Base-by-base conservation (phyloP, 2,797 vertebrate genomes). In the Acanthiza pusilla region DNA sequence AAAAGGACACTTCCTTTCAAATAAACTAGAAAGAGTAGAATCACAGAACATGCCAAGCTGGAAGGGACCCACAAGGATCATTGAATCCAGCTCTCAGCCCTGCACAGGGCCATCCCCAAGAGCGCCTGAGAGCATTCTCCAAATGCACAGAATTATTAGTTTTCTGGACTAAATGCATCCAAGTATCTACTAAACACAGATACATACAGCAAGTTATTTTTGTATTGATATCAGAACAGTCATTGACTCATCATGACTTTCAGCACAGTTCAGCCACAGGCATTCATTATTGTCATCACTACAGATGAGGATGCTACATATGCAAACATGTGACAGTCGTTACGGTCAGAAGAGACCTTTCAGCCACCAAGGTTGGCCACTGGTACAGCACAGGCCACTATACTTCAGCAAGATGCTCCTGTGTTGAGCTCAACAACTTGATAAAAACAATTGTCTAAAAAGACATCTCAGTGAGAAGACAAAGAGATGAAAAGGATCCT, bases 1-100 rank as follows among this genome's bases (percentile, higher is more conserved):
- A 93, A 88, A 95, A 94, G 42, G 51, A 87, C 66, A 90, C 38
- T 95, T 94, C 94, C 66, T 68, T 92, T 81, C 91, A 93, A 95
- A 93, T 73, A 96, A 96, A 89, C 36, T 43, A 73, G 58, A 81
- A 94, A 84, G 68, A 70, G 81, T 25, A 92, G 18, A 86, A 71
- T 86, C 36, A 27, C 7, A 63, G 50, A 48, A 71, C 55, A 71
- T 71, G 36, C 36, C 5, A 2, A 63, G 36, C 43, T 78, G 36
- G 26, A 71, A 71, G 18, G 32, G 32, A 62, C 26, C 13, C 22
- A 63, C 43, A 57, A 32, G 42, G 12, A 57, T 16, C 60, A 78
- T 1, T 7, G 40, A 71, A 57, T 71, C 22, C 32, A 36, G 14
- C 66, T 57, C 34, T 78, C 43, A 71, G 32, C 26, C 22, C 22